Conservation (phyloP, 2,113 vertebrate genomes). For the Rhinogobius similis region DNA sequence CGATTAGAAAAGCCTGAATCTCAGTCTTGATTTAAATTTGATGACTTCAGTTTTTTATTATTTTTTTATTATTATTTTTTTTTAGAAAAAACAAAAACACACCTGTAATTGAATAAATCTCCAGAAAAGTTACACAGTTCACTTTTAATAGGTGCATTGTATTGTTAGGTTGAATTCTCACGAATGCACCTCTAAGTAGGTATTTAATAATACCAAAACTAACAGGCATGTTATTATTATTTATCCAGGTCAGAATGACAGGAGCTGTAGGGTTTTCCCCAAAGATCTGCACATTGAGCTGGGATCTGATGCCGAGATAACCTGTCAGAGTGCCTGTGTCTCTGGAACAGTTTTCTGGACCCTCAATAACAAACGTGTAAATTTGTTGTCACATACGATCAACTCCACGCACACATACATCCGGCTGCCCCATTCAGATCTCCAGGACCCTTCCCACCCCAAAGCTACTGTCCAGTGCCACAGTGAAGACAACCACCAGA, state of each 20-base stretch:
- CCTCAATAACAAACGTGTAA: background rate
- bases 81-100: too few relatives aligned
- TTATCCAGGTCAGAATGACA: slow-evolving; percentile 27
- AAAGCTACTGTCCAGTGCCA: slow-evolving; percentile 36
- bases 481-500: background rate
- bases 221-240: background rate
- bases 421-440: background rate
- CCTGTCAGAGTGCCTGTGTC: slow-evolving; percentile 35
- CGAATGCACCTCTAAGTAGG: background rate
- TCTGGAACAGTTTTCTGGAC: slow-evolving; percentile 50
- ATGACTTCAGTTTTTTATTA: too few relatives aligned
- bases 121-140: too few relatives aligned
- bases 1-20: too few relatives aligned
- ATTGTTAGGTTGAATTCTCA: background rate
- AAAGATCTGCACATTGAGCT: slow-evolving; percentile 41
- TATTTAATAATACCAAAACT: background rate
- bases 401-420: slow-evolving; percentile 46
- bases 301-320: slow-evolving; percentile 28
- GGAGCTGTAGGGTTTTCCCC: slow-evolving; percentile 36
- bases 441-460: slow-evolving; percentile 47
- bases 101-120: too few relatives aligned
- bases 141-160: background rate
- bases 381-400: slow-evolving; percentile 12
- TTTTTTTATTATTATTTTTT: too few relatives aligned
- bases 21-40: too few relatives aligned